Conservation (phyloP, 1,140 invertebrate genomes). For the Bactericera cockerelli region DNA sequence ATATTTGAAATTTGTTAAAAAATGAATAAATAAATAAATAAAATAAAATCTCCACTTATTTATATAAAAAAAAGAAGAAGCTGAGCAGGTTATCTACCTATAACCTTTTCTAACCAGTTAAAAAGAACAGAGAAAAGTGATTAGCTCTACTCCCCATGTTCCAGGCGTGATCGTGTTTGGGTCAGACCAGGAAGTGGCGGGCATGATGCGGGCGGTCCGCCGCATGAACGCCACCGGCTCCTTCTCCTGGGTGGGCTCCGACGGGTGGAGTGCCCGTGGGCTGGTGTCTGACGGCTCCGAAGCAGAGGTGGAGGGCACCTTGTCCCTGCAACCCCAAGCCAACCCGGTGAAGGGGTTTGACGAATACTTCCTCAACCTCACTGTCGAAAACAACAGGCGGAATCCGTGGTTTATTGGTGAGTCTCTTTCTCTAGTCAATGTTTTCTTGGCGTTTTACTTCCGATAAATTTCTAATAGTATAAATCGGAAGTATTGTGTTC, state of each 20-base stretch:
- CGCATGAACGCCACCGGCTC: constrained; percentile 71
- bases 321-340: constrained; percentile 79
- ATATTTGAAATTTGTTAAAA: too few relatives aligned
- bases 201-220: constrained; percentile 77
- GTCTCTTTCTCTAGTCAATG: too few relatives aligned
- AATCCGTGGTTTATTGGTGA: constrained; percentile 90
- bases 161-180: constrained; percentile 89
- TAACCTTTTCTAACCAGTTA: too few relatives aligned
- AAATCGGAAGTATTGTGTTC: too few relatives aligned
- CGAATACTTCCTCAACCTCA: constrained; percentile 72
- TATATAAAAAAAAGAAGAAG: too few relatives aligned
- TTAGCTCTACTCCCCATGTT: constrained; percentile 23
- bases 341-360: constrained; percentile 74
- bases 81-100: too few relatives aligned
- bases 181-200: constrained; percentile 89
- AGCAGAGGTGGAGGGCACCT: constrained; percentile 72
- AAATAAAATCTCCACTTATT: too few relatives aligned
- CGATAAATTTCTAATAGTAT: too few relatives aligned
- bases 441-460: too few relatives aligned
- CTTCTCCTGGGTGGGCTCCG: constrained; percentile 90
- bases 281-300: constrained; percentile 81
- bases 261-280: constrained; percentile 77
- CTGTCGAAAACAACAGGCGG: constrained; percentile 67
- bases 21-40: too few relatives aligned
- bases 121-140: too few relatives aligned